Evolutionary conservation across 64 coral and sea anemone genomes (phyloP), one percentile per base, ranked within the genome.

Genomic region (Pocillopora damicornis): DNA sequence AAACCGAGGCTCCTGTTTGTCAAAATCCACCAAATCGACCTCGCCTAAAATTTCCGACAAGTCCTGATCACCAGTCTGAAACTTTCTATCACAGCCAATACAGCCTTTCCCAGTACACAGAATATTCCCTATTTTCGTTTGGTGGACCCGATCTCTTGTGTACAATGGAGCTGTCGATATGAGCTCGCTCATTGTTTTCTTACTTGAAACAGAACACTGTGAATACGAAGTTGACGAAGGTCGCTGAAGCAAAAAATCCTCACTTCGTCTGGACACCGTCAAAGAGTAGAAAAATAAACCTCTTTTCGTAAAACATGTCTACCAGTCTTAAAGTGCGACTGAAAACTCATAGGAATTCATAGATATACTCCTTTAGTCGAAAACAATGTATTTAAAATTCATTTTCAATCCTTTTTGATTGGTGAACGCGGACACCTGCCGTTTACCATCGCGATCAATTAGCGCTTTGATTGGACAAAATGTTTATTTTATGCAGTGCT

Each of bases 71-170:
- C 76, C 88, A 72, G 66, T 87, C n/a, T 96, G 60, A 63, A 76
- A 77, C 67, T 68, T 83, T 15, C 80, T 83, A 67, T 87, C 86
- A 75, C 94, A 96, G 2, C 75, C 94, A 9, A 96, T 88, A 90
- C 94, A 96, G 12, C 91, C 91, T 87, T 87, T 90, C 2, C 94
- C 94, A 51, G 94, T 96, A 42, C 94, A 96, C n/a, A 96, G 64
- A 87, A 96, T 92, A 35, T 90, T 80, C 26, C 94, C 94, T 77
- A 83, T 64, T 22, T 85, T 63, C 8, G 94, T 96, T 34, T 25
- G 15, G 42, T 96, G 94, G 67, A 81, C 80, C 60, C 91, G 71
- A 42, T 80, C 82, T 61, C 90, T 96, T 59, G 71, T 61, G 34
- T 90, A 92, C 63, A 88, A 66, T 5, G 94, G 94, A 73, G 91